Conservation (phyloP, 2,888 invertebrate genomes). For the Euplexia lucipara region DNA sequence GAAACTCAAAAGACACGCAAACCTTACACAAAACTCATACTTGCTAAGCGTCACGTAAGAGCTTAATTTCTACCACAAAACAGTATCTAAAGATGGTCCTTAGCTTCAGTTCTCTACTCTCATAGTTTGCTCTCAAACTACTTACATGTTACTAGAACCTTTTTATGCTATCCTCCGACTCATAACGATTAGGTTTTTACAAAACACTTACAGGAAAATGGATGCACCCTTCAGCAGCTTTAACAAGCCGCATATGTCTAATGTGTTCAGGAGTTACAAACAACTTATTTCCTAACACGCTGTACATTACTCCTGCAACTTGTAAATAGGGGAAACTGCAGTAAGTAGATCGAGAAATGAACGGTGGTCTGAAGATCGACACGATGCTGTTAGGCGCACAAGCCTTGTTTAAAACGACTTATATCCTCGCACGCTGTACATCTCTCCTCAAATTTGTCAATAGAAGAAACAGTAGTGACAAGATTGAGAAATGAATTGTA, state of each 20-base stretch:
- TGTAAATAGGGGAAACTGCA: not conserved
- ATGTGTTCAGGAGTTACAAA: conserved; percentile 61
- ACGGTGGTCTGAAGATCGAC: too few species aligned
- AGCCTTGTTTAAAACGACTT: too few species aligned
- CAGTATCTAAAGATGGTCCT: too few species aligned
- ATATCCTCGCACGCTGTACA: conserved; percentile 20
- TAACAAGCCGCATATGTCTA: conserved; percentile 66
- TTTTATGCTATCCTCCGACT: not conserved
- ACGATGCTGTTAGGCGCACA: too few species aligned
- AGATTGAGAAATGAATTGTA: conserved; percentile 43
- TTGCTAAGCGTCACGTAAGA: too few species aligned
- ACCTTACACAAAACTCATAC: too few species aligned
- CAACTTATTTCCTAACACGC: conserved; percentile 8
- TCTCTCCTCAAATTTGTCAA: not conserved
- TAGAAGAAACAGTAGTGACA: not conserved
- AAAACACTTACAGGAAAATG: conserved; percentile 40
- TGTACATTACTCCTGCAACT: conserved; percentile 20
- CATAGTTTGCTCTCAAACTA: not conserved
- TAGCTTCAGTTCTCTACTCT: too few species aligned
- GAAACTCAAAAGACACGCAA: not conserved
- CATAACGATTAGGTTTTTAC: conserved; percentile 42
- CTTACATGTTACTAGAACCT: not conserved
- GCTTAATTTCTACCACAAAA: too few species aligned
- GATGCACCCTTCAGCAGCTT: conserved; percentile 52
- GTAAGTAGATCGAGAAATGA: conserved; percentile 22